Conservation (phyloP, 2,888 invertebrate species). For the Oxytorus armatus region DNA sequence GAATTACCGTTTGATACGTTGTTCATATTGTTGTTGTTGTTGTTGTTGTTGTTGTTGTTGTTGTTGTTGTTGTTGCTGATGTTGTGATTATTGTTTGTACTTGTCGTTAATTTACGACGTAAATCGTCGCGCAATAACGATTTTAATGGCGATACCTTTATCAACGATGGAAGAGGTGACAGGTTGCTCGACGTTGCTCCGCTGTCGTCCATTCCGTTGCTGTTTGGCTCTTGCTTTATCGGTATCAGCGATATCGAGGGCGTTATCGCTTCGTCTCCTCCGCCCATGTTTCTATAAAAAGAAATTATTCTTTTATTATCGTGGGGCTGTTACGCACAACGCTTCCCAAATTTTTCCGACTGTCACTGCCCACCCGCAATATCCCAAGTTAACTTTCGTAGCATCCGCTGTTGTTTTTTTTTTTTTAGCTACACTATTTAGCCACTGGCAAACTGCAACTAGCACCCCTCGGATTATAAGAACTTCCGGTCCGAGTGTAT, state of each 20-base stretch:
- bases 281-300: conserved; percentile 79
- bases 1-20: conserved; percentile 74
- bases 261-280: conserved; percentile 88
- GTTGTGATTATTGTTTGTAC: conserved; percentile 75
- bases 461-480: too few species aligned
- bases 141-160: conserved; percentile 94
- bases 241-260: conserved; percentile 95
- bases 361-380: too few species aligned
- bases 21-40: conserved; percentile 66
- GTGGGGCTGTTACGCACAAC: too few species aligned
- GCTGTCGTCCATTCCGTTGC: conserved; percentile 85
- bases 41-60: conserved; percentile 68
- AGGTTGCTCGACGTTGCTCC: conserved; percentile 89
- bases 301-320: too few species aligned
- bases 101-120: conserved; percentile 91
- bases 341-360: too few species aligned
- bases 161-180: conserved; percentile 88
- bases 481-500: too few species aligned
- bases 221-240: conserved; percentile 88
- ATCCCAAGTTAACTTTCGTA: too few species aligned
- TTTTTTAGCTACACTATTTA: too few species aligned
- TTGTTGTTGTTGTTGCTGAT: conserved; percentile 72
- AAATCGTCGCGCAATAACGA: conserved; percentile 93
- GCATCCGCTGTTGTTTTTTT: too few species aligned
- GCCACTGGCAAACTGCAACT: too few species aligned